Conservation (phyloP, 2,113 vertebrate species). For the Hemiprocne comata region DNA sequence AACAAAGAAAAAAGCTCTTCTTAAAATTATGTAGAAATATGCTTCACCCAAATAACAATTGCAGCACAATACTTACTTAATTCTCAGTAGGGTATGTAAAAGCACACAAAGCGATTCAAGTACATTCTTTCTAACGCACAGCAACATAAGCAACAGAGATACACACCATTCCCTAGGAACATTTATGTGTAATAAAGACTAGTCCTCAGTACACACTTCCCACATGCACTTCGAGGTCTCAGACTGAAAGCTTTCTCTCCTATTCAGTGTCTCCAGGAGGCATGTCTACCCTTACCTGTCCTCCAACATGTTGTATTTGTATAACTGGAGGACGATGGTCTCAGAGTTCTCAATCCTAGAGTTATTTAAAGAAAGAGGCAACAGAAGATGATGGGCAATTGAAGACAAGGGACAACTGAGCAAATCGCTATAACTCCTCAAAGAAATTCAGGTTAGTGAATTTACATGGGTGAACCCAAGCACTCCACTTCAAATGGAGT, state of each 20-base stretch:
- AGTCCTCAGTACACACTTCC: neutral
- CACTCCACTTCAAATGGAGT: neutral
- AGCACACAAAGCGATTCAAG: neutral
- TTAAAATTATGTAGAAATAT: neutral
- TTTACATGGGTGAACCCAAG: neutral
- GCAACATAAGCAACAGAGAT: neutral
- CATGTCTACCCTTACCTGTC: neutral
- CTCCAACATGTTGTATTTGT: neutral
- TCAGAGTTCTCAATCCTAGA: neutral
- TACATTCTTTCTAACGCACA: neutral
- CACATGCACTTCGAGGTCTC: neutral
- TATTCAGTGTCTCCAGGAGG: neutral
- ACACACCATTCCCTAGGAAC: neutral
- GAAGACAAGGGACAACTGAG: neutral
- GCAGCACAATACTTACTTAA: neutral
- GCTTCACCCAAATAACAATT: neutral
- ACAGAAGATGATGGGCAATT: neutral
- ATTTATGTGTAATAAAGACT: neutral
- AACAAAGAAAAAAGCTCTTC: neutral
- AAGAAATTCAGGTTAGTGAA: neutral
- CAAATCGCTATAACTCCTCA: neutral
- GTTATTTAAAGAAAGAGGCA: neutral
- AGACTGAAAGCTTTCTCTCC: neutral
- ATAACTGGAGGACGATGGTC: neutral
- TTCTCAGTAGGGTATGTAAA: neutral